Evolutionary conservation across 1,140 invertebrate species (phyloP).

Genomic region (Calosoma granatense): DNA sequence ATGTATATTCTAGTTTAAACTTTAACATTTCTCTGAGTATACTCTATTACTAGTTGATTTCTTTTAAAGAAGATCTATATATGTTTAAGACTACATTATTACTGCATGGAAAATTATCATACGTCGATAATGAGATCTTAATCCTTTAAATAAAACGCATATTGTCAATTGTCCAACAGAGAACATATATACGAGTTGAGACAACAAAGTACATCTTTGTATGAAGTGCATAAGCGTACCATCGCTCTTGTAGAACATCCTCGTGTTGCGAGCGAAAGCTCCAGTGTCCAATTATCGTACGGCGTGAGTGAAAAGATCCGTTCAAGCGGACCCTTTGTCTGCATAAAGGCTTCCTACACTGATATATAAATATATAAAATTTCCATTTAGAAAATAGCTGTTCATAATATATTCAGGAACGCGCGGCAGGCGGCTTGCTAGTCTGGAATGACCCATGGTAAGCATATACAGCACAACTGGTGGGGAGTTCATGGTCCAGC

Average conservation of each 20-base stretch:
- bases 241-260: neutral
- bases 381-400: constrained; percentile 33
- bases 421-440: constrained; percentile 19
- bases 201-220: too few relatives aligned
- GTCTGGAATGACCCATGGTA: neutral
- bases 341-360: neutral
- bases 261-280: neutral
- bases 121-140: too few relatives aligned
- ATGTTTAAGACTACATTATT: too few relatives aligned
- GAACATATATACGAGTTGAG: too few relatives aligned
- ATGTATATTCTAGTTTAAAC: too few relatives aligned
- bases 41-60: too few relatives aligned
- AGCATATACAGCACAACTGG: neutral
- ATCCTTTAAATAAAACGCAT: too few relatives aligned
- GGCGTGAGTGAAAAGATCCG: neutral
- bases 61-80: too few relatives aligned
- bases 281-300: neutral
- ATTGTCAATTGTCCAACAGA: too few relatives aligned
- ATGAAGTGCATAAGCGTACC: neutral
- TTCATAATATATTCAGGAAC: constrained; percentile 31
- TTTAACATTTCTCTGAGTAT: too few relatives aligned
- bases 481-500: neutral
- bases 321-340: constrained; percentile 3
- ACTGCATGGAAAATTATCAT: too few relatives aligned
- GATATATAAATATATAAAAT: constrained; percentile 34